Base-by-base conservation (phyloP, 2,888 invertebrate species). In the Phengaris alcon region DNA sequence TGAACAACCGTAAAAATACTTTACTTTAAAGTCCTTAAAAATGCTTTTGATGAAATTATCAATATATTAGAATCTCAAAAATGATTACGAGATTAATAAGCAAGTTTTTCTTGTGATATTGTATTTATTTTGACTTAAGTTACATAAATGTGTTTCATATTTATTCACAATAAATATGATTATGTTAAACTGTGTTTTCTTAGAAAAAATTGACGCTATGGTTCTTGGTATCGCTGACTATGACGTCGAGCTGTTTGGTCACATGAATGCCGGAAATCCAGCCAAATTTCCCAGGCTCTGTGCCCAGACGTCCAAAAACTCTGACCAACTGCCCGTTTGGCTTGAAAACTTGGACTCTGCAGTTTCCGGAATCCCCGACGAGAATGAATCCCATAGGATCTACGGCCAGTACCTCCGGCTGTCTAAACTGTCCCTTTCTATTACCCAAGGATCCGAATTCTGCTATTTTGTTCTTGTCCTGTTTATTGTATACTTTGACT, bases 361-460 rank as follows among this genome's bases (percentile, higher is more conserved):
- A 95, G 84, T 97, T 97, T 0, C 97, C 97, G 0, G 96, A 95
- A 84, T 97, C 97, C 0, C 97, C 97, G 0, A 97, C 96, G 0
- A 97, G 88, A 59, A 97, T 95, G 84, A 96, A 96, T 0, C 97
- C 97, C 85, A 95, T 90, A 0, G 94, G 94, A 84, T 97, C 97
- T 0, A 96, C 95, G 0, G 95, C 93, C 6, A 97, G 90, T 0
- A 96, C 96, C 85, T 97, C 96, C 0, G 97, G 96, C 76, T 95
- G 95, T 82, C 96, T 94, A 84, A 97, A 95, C 83, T 96, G 96
- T 0, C 96, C 96, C 77, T 95, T 94, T 75, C 94, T 90, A 70
- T 94, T 94, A 0, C 96, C 97, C 75, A 95, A 90, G 0, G 95
- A 93, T 0, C 97, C 97, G 80, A 97, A 96, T 80, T 95, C 95